Conservation (phyloP, 2,113 vertebrate species). For the Scopus umbretta region DNA sequence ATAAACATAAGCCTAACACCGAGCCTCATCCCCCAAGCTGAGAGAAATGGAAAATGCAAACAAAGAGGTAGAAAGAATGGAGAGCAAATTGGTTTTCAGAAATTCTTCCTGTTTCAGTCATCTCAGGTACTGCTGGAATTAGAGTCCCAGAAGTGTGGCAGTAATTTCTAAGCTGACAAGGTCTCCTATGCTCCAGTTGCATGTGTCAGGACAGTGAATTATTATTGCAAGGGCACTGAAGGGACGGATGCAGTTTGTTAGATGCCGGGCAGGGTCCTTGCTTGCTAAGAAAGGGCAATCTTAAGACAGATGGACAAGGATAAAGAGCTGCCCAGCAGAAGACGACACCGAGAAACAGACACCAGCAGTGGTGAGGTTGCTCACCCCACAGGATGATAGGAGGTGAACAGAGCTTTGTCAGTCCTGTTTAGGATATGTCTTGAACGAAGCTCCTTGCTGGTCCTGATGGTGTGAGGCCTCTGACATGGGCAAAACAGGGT, state of each 20-base stretch:
- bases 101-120: slow-evolving; percentile 1
- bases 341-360: background rate
- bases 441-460: background rate
- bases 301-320: background rate
- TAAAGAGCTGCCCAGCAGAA: background rate
- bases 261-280: background rate
- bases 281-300: background rate
- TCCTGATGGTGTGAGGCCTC: background rate
- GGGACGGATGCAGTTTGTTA: background rate
- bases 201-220: background rate
- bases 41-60: slow-evolving; percentile 48
- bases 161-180: slow-evolving; percentile 12
- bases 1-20: background rate
- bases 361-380: background rate
- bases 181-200: background rate
- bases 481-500: background rate
- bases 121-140: slow-evolving; percentile 5
- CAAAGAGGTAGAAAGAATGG: background rate
- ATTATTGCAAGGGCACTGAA: background rate
- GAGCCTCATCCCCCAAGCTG: background rate
- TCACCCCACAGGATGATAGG: background rate
- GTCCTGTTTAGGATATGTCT: background rate
- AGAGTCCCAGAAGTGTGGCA: background rate
- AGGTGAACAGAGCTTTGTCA: background rate
- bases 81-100: slow-evolving; percentile 34